Evolutionary conservation across 2,797 vertebrate species (phyloP).

Genomic region (Acropternis orthonyx): DNA sequence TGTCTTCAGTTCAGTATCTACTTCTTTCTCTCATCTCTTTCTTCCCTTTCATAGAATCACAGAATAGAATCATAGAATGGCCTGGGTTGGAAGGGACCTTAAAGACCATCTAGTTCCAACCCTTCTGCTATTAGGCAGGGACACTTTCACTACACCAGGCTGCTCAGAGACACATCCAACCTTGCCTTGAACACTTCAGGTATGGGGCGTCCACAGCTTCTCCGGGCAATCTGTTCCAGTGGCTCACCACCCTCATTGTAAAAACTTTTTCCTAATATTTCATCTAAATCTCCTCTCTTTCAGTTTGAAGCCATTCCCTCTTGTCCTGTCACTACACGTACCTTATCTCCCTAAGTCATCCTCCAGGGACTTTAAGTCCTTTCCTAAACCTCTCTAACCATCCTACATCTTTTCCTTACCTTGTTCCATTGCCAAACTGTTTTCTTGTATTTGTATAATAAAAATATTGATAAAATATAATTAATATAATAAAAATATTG

Average conservation of each 20-base stretch:
- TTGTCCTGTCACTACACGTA: background rate
- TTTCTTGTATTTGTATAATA: background rate
- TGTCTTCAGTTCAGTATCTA: background rate
- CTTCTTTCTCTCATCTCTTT: background rate
- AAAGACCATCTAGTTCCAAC: background rate
- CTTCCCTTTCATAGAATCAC: background rate
- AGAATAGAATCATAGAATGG: background rate
- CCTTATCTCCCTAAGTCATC: background rate
- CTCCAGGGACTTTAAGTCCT: background rate
- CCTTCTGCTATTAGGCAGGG: rapidly evolving
- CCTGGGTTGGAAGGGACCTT: background rate
- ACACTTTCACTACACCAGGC: background rate
- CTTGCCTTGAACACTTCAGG: background rate
- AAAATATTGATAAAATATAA: no score
- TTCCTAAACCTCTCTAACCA: background rate
- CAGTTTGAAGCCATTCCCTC: background rate
- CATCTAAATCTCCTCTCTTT: background rate
- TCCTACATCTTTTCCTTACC: background rate
- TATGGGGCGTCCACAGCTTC: background rate
- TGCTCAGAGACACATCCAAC: background rate
- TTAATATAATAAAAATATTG: background rate
- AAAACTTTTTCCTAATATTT: background rate
- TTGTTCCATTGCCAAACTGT: background rate
- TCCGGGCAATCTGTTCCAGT: background rate
- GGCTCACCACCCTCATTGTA: background rate